phyloP scores from a whole-genome alignment of 2,888 invertebrate species.

The Monochamus alternatus region DNA sequence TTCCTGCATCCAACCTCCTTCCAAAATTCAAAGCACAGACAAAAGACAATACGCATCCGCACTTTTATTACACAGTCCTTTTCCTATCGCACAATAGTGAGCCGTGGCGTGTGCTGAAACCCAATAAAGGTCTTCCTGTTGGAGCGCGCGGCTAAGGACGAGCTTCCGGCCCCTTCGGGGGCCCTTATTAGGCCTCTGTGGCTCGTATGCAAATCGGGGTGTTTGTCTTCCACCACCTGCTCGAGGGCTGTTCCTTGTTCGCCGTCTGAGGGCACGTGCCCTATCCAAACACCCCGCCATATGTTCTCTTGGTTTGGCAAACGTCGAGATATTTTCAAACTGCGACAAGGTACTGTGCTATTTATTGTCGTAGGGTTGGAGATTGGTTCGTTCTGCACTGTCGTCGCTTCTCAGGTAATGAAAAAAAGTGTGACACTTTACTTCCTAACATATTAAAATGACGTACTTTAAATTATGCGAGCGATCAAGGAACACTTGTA shows the following conservation, averaged over 20 bases:
- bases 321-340: constrained; percentile 24
- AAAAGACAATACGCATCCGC: constrained; percentile 27
- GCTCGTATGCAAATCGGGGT: constrained; percentile 43
- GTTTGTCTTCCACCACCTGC: constrained; percentile 54
- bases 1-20: constrained; percentile 7
- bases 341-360: background rate
- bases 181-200: constrained; percentile 38
- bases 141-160: constrained; percentile 42
- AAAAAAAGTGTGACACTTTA: too few relatives aligned
- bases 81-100: constrained; percentile 30
- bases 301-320: constrained; percentile 34
- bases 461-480: too few relatives aligned
- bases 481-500: too few relatives aligned
- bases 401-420: too few relatives aligned
- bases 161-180: constrained; percentile 50
- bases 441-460: too few relatives aligned
- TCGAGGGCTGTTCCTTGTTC: constrained; percentile 51
- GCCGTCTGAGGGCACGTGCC: constrained; percentile 46
- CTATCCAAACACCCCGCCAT: constrained; percentile 38
- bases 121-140: constrained; percentile 56
- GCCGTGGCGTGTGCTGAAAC: constrained; percentile 58
- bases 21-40: constrained; percentile 8
- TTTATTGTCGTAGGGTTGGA: background rate
- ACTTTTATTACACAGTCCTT: constrained; percentile 12
- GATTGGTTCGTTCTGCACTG: too few relatives aligned